A percentile compares a stretch with the other conserved stretches of the same genome.
Evolutionary conservation across 2,888 invertebrate genomes (phyloP).

Genomic region (Chaetogeoica ovagalla): DNA sequence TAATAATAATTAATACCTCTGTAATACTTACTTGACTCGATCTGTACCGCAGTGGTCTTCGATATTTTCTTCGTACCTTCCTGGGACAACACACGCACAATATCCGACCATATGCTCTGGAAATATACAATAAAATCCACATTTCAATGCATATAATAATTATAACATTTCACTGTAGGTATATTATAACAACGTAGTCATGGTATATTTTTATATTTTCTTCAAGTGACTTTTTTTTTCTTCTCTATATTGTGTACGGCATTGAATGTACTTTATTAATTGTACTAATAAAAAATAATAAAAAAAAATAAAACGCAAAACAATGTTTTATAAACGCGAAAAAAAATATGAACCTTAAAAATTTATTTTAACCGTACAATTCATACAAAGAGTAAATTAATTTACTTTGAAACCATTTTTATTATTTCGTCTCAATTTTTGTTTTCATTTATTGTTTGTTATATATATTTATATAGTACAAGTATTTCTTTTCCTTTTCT

Average conservation of each 20-base stretch:
- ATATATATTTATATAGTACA: too few species aligned
- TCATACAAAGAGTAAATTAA: not conserved
- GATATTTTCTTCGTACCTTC: constrained; percentile 77
- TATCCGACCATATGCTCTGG: constrained; percentile 89
- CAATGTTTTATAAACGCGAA: not conserved
- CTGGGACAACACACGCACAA: constrained; percentile 87
- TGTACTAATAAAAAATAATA: too few species aligned
- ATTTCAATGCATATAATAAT: not conserved
- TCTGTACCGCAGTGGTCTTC: constrained; percentile 82
- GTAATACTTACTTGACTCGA: constrained; percentile 74
- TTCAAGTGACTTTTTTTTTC: not conserved
- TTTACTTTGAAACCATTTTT: not conserved
- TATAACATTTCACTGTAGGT: not conserved
- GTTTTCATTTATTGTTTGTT: not conserved
- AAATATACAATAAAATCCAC: not conserved
- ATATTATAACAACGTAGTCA: not conserved
- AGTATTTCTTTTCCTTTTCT: not conserved
- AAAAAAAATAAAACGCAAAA: not conserved
- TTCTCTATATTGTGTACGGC: not conserved
- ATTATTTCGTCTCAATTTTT: not conserved
- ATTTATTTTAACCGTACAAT: not conserved
- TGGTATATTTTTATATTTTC: not conserved
- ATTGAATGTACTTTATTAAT: not conserved
- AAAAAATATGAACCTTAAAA: not conserved
- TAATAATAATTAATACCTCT: too few species aligned